These are phyloP conservation scores for Phalacrocorax pelagicus DNA, from an alignment of 2,113 vertebrate genomes.

Conservation along the genomic window DNA sequence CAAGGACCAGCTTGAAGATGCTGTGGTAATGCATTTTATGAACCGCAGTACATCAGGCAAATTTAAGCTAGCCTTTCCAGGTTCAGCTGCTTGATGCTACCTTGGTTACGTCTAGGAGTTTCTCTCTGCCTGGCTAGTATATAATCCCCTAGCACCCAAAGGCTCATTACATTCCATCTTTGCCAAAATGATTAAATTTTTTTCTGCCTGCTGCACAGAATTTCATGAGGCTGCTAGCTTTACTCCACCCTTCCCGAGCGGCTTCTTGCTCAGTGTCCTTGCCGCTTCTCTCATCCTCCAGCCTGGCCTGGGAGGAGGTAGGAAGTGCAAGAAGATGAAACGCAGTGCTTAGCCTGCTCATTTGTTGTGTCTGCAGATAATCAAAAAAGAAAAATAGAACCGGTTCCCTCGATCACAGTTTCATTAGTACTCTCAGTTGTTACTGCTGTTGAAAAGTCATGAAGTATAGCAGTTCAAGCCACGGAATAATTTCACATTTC, in stretches of 20 bases:
- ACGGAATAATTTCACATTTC: background rate
- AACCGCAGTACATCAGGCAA: background rate
- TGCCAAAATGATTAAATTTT: background rate
- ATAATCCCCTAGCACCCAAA: background rate
- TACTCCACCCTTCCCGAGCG: background rate
- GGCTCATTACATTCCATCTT: background rate
- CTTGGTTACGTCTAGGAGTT: background rate
- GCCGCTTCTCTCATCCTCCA: background rate
- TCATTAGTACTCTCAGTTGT: background rate
- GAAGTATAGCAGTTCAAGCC: background rate
- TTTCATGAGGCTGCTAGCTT: background rate
- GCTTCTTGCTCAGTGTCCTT: background rate
- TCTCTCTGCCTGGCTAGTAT: background rate
- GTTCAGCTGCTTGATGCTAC: background rate
- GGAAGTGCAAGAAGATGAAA: background rate
- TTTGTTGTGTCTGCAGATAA: background rate
- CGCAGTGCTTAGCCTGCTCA: background rate
- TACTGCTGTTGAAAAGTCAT: slow-evolving; percentile 39
- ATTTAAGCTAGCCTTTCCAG: background rate
- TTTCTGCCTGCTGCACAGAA: background rate
- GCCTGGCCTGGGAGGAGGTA: background rate
- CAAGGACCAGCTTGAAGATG: background rate
- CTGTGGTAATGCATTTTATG: background rate
- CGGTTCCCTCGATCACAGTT: background rate
- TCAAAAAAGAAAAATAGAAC: background rate